Conservation (phyloP, 2,797 vertebrate genomes). For the Rhyacichthys aspro region DNA sequence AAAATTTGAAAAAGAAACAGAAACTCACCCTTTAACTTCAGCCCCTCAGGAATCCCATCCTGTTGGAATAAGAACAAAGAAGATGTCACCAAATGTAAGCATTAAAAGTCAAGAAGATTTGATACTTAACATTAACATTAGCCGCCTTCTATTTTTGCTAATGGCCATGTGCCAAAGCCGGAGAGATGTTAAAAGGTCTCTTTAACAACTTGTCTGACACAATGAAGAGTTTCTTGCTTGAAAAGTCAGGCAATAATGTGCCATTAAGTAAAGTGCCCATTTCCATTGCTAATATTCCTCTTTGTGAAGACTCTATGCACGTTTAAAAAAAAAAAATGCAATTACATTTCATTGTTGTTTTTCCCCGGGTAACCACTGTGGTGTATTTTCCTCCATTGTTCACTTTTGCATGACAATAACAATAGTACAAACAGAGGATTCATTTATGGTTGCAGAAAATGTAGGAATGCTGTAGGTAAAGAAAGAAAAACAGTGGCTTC, state of each 20-base stretch:
- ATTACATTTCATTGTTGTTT: not conserved
- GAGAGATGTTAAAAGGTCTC: not conserved
- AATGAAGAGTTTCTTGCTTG: not conserved
- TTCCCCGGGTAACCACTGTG: not conserved
- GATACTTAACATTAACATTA: constrained; percentile 1
- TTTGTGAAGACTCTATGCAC: not conserved
- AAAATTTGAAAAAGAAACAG: not conserved
- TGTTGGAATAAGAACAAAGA: constrained; percentile 81
- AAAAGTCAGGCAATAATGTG: constrained; percentile 10
- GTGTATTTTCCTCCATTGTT: not conserved
- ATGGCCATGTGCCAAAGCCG: not conserved
- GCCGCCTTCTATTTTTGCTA: not conserved
- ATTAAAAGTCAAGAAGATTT: not conserved
- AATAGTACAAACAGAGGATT: too few species aligned
- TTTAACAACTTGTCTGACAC: constrained; percentile 16
- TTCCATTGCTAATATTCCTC: constrained; percentile 7
- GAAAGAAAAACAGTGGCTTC: too few species aligned
- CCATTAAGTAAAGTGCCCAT: constrained; percentile 19
- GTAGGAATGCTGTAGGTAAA: too few species aligned
- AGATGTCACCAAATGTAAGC: constrained; percentile 35
- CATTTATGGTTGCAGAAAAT: too few species aligned
- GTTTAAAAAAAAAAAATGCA: not conserved
- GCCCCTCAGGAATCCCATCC: constrained; percentile 86
- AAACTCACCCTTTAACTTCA: constrained; percentile 88
- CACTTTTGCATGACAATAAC: too few species aligned